A percentile compares a stretch with the other conserved stretches of the same genome.
Conservation (phyloP, 2,888 invertebrate species). For the Synergus japonicus region DNA sequence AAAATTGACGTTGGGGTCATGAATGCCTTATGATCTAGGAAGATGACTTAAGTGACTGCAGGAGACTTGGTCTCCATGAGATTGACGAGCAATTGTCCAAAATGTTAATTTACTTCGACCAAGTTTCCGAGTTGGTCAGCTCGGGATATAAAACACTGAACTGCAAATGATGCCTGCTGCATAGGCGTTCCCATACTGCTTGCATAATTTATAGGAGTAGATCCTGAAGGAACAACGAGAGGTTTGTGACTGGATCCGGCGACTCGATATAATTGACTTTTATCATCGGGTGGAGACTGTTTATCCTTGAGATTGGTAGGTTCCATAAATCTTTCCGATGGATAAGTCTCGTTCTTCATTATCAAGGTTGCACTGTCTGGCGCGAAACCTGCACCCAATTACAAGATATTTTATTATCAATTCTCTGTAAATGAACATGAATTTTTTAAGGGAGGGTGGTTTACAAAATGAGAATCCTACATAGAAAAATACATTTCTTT, state of each 20-base stretch:
- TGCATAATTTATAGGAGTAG: neutral
- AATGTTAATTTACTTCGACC: constrained; percentile 11
- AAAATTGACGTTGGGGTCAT: neutral
- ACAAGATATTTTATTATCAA: neutral
- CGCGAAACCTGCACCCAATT: constrained; percentile 41
- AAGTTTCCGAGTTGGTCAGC: constrained; percentile 15
- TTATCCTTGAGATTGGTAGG: constrained; percentile 20
- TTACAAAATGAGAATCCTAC: too few relatives aligned
- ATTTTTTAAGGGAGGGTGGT: neutral
- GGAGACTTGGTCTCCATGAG: neutral
- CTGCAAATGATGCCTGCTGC: neutral
- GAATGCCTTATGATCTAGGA: constrained; percentile 3
- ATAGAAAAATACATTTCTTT: neutral
- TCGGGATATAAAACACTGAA: constrained; percentile 33
- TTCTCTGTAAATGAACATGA: neutral
- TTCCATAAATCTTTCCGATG: constrained; percentile 38
- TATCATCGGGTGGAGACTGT: neutral
- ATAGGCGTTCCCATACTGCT: neutral
- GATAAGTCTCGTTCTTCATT: constrained; percentile 33
- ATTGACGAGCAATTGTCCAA: neutral
- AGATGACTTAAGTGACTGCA: constrained; percentile 18
- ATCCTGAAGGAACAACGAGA: constrained; percentile 5
- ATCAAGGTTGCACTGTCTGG: constrained; percentile 46
- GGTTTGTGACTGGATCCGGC: neutral
- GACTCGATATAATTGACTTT: constrained; percentile 19